These are phyloP conservation scores for Triplophysa bombifrons DNA, from an alignment of 2,797 vertebrate species.

Conservation along the genomic window DNA sequence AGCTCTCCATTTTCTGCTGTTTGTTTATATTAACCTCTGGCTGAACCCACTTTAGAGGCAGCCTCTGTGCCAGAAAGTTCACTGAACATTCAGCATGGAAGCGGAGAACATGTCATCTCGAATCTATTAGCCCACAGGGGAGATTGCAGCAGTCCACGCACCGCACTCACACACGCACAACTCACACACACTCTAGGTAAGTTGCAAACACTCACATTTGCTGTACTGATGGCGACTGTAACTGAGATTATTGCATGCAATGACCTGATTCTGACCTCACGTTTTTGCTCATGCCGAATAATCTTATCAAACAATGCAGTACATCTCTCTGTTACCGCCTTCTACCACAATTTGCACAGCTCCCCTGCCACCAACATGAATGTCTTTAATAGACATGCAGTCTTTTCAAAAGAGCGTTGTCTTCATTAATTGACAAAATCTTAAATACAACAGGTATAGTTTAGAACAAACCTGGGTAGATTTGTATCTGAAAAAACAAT, in stretches of 20 bases:
- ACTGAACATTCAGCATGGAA: slow-evolving; percentile 89
- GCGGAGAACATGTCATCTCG: slow-evolving; percentile 90
- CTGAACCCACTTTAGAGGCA: slow-evolving; percentile 98
- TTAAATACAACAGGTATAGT: not conserved
- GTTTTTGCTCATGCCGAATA: slow-evolving; percentile 76
- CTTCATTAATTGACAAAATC: not conserved
- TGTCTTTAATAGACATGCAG: not conserved
- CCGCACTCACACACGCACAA: slow-evolving; percentile 57
- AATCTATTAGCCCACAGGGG: slow-evolving; percentile 95
- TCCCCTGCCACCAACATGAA: slow-evolving; percentile 21
- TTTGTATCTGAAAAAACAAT: not conserved
- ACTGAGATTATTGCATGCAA: slow-evolving; percentile 79
- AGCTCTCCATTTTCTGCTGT: slow-evolving; percentile 89
- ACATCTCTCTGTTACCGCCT: slow-evolving; percentile 57
- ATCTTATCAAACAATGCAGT: slow-evolving; percentile 74
- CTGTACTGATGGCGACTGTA: slow-evolving; percentile 75
- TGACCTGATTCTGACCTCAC: slow-evolving; percentile 70
- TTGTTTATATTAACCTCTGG: slow-evolving; percentile 98
- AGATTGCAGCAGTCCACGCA: slow-evolving; percentile 78
- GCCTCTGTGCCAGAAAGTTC: slow-evolving; percentile 92
- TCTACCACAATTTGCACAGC: slow-evolving; percentile 16
- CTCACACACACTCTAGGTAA: slow-evolving; percentile 65
- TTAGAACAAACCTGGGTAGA: not conserved
- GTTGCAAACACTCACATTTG: slow-evolving; percentile 70
- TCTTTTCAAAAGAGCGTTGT: not conserved